Evolutionary conservation across 2,797 vertebrate species (phyloP), one percentile per base, ranked within the genome.

Genomic region (Smutsia gigantea): DNA sequence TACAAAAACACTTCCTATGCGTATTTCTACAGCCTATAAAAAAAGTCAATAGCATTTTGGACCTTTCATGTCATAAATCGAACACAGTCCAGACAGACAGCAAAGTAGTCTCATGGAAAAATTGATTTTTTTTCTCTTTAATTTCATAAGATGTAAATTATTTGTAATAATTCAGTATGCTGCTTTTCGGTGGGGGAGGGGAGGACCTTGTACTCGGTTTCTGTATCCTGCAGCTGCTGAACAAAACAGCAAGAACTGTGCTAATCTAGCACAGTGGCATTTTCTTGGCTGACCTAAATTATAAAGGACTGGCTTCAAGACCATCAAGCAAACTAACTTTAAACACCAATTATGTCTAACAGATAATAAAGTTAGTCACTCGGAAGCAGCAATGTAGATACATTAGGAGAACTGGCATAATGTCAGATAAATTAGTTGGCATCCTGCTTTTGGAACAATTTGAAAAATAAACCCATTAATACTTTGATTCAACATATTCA

Each of bases 271-370:
- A 51, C 64, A 83, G 57, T 92, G 63, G 93, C 63, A 93, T 94
- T 97, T 83, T 78, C 37, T 96, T 96, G 81, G 85, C 87, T 98
- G 97, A 97, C 97, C 97, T 97, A 97, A 98, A 98, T 98, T 97
- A 89, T 69, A 98, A 97, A 97, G 96, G 87, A 98, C 94, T 94
- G 95, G 72, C 93, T 98, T 98, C 95, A 97, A 98, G 97, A 97
- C 53, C 89, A 97, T 95, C 90, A 92, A 96, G 82, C 94, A 96
- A 97, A 97, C 98, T 98, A 96, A 97, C 97, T 98, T 98, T 98
- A 97, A 98, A 97, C 92, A 97, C 64, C 89, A 95, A 98, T 97
- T 87, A 97, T 68, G n/a, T 87, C 78, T 95, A 97, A 96, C 93
- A 97, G 63, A 93, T 96, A 95, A 90, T 95, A 68, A 78, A 96